Conservation (phyloP, 2,888 invertebrate genomes). For the Melipona bicolor region DNA sequence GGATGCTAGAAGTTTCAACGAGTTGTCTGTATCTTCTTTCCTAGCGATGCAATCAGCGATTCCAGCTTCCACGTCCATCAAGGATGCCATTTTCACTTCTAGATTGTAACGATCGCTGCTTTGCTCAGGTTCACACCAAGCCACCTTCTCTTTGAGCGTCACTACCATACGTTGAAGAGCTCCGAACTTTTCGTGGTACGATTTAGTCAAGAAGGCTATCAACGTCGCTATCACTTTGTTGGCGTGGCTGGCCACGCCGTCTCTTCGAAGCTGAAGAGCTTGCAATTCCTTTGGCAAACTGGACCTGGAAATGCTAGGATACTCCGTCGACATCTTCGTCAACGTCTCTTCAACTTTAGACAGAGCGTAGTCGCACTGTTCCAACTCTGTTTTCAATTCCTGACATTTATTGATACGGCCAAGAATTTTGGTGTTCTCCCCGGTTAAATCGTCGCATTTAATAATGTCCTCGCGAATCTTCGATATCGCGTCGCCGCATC, state of each 20-base stretch:
- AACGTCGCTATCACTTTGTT: conserved; percentile 91
- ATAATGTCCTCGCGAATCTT: conserved; percentile 93
- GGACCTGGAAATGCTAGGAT: conserved; percentile 92
- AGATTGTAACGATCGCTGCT: conserved; percentile 96
- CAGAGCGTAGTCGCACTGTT: conserved; percentile 88
- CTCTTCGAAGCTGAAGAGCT: conserved; percentile 93
- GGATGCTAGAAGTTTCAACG: conserved; percentile 89
- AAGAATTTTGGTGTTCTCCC: conserved; percentile 93
- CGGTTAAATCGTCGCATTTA: conserved; percentile 95
- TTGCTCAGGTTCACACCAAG: conserved; percentile 96
- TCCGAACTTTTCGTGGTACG: conserved; percentile 93
- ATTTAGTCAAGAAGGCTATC: conserved; percentile 93
- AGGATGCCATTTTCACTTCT: conserved; percentile 94
- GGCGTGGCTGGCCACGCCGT: conserved; percentile 91
- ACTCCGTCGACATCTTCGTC: conserved; percentile 89
- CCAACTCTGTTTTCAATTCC: conserved; percentile 89
- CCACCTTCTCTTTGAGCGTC: conserved; percentile 93
- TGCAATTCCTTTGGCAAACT: conserved; percentile 92
- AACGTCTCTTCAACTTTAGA: conserved; percentile 89
- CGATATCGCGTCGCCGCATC: conserved; percentile 88
- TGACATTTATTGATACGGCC: conserved; percentile 91
- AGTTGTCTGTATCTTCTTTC: conserved; percentile 89
- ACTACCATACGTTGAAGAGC: conserved; percentile 92
- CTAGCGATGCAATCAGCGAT: conserved; percentile 89
- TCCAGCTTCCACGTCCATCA: conserved; percentile 90